Evolutionary conservation across 2,888 invertebrate species (phyloP).

Genomic region (Hydropsyche betteni): DNA sequence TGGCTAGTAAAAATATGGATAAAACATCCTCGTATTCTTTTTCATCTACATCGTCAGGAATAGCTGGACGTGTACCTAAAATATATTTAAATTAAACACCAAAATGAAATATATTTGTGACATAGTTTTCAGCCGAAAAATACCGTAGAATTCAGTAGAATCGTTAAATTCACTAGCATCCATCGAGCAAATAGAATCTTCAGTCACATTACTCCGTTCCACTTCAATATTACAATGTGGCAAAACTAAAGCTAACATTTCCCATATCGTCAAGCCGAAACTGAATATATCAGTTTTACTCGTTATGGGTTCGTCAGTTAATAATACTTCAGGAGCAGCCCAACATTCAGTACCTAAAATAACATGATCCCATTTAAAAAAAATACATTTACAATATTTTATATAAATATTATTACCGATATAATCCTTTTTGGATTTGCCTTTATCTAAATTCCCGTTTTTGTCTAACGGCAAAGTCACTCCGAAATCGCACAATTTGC

Average conservation of each 20-base stretch:
- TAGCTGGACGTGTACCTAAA: slow-evolving; percentile 74
- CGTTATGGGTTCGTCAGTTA: slow-evolving; percentile 68
- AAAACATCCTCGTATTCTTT: slow-evolving; percentile 71
- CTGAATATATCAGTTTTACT: slow-evolving; percentile 83
- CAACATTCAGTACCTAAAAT: slow-evolving; percentile 76
- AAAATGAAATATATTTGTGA: slow-evolving; percentile 23
- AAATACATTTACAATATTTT: background rate
- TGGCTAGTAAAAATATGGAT: slow-evolving; percentile 77
- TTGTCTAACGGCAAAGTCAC: slow-evolving; percentile 77
- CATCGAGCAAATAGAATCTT: background rate
- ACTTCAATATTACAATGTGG: slow-evolving; percentile 61
- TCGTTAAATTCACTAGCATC: slow-evolving; percentile 45
- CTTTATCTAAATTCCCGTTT: slow-evolving; percentile 69
- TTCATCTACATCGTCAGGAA: slow-evolving; percentile 71
- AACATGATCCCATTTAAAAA: background rate
- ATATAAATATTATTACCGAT: slow-evolving; percentile 1
- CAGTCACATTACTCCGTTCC: slow-evolving; percentile 53
- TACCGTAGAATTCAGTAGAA: slow-evolving; percentile 37
- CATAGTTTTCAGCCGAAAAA: background rate
- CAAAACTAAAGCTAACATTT: slow-evolving; percentile 78
- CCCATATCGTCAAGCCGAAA: slow-evolving; percentile 81
- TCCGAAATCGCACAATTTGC: slow-evolving; percentile 87
- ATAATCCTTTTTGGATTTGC: slow-evolving; percentile 62
- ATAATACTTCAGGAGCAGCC: slow-evolving; percentile 81
- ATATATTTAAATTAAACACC: background rate